A percentile compares a stretch with the other conserved stretches of the same genome.
These are phyloP conservation scores for Scaeva pyrastri DNA, from an alignment of 2,888 invertebrate species.

Conservation along the genomic window DNA sequence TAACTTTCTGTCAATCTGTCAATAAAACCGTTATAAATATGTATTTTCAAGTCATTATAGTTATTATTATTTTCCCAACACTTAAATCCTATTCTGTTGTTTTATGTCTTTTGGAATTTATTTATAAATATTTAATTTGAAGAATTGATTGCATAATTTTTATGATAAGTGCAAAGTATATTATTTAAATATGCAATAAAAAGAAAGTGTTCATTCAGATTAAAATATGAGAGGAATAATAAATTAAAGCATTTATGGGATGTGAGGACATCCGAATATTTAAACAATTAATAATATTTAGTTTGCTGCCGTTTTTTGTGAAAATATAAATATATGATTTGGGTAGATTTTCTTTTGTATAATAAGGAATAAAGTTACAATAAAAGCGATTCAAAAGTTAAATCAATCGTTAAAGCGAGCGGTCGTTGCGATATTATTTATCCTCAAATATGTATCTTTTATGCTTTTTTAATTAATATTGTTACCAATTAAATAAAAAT, in stretches of 20 bases:
- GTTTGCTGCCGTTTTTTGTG: neutral
- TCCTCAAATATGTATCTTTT: constrained; percentile 63
- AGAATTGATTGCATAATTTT: constrained; percentile 5
- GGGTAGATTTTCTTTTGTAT: neutral
- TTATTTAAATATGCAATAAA: constrained; percentile 25
- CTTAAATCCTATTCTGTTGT: neutral
- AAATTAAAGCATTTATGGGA: constrained; percentile 10
- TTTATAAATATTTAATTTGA: neutral
- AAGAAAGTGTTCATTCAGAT: constrained; percentile 10
- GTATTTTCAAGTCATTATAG: neutral
- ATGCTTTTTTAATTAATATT: constrained; percentile 10
- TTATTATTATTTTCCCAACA: neutral
- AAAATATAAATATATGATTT: neutral
- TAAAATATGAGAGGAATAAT: constrained; percentile 8
- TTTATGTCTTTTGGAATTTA: neutral
- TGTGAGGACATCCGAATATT: constrained; percentile 8
- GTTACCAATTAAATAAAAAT: constrained; percentile 15
- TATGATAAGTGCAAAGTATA: constrained; percentile 24
- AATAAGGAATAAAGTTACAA: constrained; percentile 19
- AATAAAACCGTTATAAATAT: neutral
- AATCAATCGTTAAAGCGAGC: constrained; percentile 31
- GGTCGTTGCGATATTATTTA: constrained; percentile 19
- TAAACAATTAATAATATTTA: neutral
- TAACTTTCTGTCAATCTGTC: no score
- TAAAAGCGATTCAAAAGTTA: constrained; percentile 41